phyloP scores from a whole-genome alignment of 2,888 invertebrate genomes.

The Celastrina argiolus region DNA sequence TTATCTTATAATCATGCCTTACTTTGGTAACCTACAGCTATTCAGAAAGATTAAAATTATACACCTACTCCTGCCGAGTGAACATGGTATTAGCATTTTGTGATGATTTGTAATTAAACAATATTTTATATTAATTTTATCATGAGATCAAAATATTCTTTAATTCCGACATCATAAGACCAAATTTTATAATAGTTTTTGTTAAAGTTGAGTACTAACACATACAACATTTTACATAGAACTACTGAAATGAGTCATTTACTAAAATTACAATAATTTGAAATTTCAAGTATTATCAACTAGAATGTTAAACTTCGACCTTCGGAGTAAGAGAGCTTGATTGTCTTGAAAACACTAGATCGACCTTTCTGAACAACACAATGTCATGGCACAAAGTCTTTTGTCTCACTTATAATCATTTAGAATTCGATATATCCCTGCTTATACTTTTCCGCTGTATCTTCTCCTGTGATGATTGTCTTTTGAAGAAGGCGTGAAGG shows the following conservation, averaged over 20 bases:
- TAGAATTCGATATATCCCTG: slow-evolving; percentile 44
- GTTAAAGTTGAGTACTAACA: no score
- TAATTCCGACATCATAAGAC: neutral
- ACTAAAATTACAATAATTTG: neutral
- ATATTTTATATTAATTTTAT: slow-evolving; percentile 1
- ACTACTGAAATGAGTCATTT: no score
- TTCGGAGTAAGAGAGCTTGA: neutral
- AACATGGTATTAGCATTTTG: neutral
- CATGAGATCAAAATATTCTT: slow-evolving; percentile 21
- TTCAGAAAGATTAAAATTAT: slow-evolving; percentile 38
- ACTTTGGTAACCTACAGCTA: slow-evolving; percentile 63
- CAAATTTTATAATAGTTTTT: neutral
- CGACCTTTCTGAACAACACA: slow-evolving; percentile 40
- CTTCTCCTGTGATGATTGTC: slow-evolving; percentile 75
- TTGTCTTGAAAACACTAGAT: slow-evolving; percentile 28
- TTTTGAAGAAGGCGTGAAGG: slow-evolving; percentile 87
- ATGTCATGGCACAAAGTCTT: slow-evolving; percentile 67
- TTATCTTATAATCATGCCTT: slow-evolving; percentile 55
- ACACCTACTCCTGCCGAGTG: neutral
- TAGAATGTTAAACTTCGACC: neutral
- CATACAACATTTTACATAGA: no score
- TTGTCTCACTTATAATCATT: slow-evolving; percentile 46
- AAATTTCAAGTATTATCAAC: neutral
- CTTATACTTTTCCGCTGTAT: slow-evolving; percentile 60
- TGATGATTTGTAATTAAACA: slow-evolving; percentile 2